phyloP scores from a whole-genome alignment of 2,888 invertebrate genomes.

The Camponotus fellah region DNA sequence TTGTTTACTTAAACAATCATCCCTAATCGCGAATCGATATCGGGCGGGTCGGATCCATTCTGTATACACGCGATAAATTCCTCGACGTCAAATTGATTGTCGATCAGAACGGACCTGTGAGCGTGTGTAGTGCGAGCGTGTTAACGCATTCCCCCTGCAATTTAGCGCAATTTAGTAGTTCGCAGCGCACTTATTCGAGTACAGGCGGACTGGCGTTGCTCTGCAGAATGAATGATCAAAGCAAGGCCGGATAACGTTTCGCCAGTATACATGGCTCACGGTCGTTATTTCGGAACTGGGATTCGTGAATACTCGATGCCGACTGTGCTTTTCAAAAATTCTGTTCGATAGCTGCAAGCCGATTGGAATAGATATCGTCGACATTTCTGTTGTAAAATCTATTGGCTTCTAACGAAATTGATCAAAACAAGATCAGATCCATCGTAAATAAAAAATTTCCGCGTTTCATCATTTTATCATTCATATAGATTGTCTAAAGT shows the following conservation, averaged over 20 bases:
- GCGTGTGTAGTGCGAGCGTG: slow-evolving; percentile 48
- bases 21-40: slow-evolving; percentile 10
- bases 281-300: slow-evolving; percentile 55
- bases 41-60: background rate
- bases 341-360: slow-evolving; percentile 4
- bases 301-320: slow-evolving; percentile 16
- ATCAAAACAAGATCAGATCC: background rate
- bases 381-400: background rate
- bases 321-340: slow-evolving; percentile 36
- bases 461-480: background rate
- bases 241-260: slow-evolving; percentile 67
- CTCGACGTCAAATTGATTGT: slow-evolving; percentile 36
- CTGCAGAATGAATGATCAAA: slow-evolving; percentile 71
- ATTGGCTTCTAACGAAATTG: background rate
- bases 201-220: slow-evolving; percentile 51
- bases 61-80: slow-evolving; percentile 20
- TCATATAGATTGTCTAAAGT: background rate
- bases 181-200: slow-evolving; percentile 63
- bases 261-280: slow-evolving; percentile 56
- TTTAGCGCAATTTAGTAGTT: slow-evolving; percentile 78
- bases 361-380: background rate
- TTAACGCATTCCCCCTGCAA: slow-evolving; percentile 71
- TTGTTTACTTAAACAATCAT: slow-evolving; percentile 20
- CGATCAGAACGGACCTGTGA: slow-evolving; percentile 28
- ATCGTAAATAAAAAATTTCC: background rate